phyloP scores from a whole-genome alignment of 2,113 vertebrate species.

The Phalacrocorax aristotelis region DNA sequence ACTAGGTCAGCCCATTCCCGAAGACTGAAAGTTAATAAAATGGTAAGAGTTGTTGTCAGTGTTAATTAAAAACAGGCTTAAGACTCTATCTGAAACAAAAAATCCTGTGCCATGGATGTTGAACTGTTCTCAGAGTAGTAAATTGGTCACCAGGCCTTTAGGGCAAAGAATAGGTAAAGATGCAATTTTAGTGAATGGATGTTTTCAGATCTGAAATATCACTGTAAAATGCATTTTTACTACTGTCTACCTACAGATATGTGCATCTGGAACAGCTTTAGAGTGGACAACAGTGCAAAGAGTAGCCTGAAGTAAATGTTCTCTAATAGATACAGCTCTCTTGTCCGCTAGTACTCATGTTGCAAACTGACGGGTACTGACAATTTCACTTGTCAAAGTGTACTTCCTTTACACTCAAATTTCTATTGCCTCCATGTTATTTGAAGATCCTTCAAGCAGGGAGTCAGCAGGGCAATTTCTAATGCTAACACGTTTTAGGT shows the following conservation, averaged over 20 bases:
- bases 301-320: neutral
- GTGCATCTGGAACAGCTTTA: neutral
- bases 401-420: neutral
- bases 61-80: neutral
- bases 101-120: neutral
- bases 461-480: neutral
- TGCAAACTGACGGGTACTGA: neutral
- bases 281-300: neutral
- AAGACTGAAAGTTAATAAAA: neutral
- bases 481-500: neutral
- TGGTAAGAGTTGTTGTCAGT: neutral
- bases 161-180: neutral
- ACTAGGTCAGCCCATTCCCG: neutral
- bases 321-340: neutral
- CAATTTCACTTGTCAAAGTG: too few species aligned
- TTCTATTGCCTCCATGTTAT: neutral
- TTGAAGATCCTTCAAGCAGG: neutral
- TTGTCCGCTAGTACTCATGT: neutral
- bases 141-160: neutral
- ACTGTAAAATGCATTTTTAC: neutral
- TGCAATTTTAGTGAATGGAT: neutral
- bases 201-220: neutral
- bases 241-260: neutral
- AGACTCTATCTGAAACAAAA: neutral
- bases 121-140: neutral